A percentile compares a stretch with the other conserved stretches of the same genome.
phyloP scores from a whole-genome alignment of 2,888 invertebrate species.

The Lithosia quadra region DNA sequence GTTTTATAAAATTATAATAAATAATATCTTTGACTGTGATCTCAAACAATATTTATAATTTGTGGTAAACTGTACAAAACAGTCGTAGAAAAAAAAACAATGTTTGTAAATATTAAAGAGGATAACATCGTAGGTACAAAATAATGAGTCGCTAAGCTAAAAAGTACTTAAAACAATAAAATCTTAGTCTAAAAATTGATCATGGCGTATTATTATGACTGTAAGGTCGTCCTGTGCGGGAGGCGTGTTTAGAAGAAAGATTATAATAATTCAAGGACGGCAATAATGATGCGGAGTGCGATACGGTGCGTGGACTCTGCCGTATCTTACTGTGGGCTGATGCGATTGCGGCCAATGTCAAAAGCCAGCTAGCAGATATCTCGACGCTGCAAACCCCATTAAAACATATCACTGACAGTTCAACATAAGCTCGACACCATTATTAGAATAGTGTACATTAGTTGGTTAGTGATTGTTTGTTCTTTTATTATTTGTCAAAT shows the following conservation, averaged over 20 bases:
- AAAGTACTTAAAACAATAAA: conserved; percentile 76
- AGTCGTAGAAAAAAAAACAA: conserved; percentile 67
- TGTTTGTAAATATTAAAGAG: conserved; percentile 65
- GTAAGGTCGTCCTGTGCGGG: conserved; percentile 67
- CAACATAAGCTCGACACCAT: conserved; percentile 68
- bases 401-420: conserved; percentile 80
- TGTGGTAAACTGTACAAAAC: conserved; percentile 81
- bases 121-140: conserved; percentile 82
- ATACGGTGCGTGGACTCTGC: conserved; percentile 80
- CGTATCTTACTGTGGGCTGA: conserved; percentile 83
- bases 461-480: conserved; percentile 74
- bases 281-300: conserved; percentile 80
- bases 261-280: conserved; percentile 78
- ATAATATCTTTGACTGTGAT: conserved; percentile 75
- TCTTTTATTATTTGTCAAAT: conserved; percentile 48
- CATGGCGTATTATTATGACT: conserved; percentile 83
- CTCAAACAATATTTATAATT: conserved; percentile 79
- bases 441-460: conserved; percentile 70
- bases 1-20: conserved; percentile 72
- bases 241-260: conserved; percentile 58
- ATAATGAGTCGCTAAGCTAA: conserved; percentile 75
- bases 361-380: conserved; percentile 87
- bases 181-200: conserved; percentile 80
- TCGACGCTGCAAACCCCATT: conserved; percentile 87
- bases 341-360: conserved; percentile 83